These are phyloP conservation scores for Lithophane socia DNA, from an alignment of 2,888 invertebrate genomes.

Conservation along the genomic window DNA sequence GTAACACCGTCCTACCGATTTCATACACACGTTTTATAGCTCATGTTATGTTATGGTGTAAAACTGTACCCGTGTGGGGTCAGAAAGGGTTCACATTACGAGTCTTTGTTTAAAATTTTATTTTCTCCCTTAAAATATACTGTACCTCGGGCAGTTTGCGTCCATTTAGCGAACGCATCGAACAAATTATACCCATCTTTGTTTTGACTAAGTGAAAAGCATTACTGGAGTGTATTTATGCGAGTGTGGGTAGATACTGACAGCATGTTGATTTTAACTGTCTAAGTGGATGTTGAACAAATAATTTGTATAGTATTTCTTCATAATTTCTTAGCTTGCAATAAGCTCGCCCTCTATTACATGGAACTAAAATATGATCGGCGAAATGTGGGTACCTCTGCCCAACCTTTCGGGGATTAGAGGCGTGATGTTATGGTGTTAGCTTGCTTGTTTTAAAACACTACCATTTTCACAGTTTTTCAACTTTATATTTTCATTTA, in stretches of 20 bases:
- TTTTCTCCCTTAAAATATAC: conserved; percentile 74
- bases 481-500: background rate
- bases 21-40: conserved; percentile 70
- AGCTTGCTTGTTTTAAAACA: background rate
- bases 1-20: conserved; percentile 59
- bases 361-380: background rate
- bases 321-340: conserved; percentile 29
- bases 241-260: conserved; percentile 61
- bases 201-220: conserved; percentile 73
- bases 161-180: conserved; percentile 73
- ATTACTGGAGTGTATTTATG: conserved; percentile 58
- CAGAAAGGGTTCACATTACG: conserved; percentile 83
- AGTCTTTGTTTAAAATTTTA: conserved; percentile 84
- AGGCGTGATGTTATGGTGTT: too few species aligned
- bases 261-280: conserved; percentile 56
- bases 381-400: background rate
- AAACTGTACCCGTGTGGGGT: conserved; percentile 78
- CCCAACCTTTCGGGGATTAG: background rate
- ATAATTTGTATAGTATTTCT: conserved; percentile 49
- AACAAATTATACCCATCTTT: conserved; percentile 76
- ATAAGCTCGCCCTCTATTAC: background rate
- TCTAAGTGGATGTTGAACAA: conserved; percentile 56
- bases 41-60: conserved; percentile 73
- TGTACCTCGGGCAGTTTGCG: conserved; percentile 74
- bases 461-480: background rate